Evolutionary conservation across 2,113 vertebrate genomes (phyloP).

Genomic region (Elephas maximus): DNA sequence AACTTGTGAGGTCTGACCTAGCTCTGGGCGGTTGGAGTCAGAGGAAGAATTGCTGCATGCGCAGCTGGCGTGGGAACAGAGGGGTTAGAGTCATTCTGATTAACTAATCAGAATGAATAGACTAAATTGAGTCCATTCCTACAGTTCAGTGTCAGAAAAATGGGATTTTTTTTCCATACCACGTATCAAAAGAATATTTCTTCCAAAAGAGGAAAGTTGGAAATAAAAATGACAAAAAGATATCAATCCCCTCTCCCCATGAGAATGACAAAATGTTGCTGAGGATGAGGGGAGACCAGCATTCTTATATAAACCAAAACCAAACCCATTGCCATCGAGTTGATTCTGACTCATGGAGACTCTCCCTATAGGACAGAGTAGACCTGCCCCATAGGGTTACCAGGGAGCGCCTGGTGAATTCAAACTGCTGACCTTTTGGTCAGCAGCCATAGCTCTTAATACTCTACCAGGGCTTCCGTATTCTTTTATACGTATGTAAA

Average conservation of each 20-base stretch:
- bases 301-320: background rate
- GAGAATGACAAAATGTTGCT: background rate
- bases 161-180: background rate
- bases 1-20: background rate
- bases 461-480: no score
- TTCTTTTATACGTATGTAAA: no score
- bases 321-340: no score
- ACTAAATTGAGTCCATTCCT: background rate
- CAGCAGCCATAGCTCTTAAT: no score
- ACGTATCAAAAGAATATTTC: background rate
- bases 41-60: no score
- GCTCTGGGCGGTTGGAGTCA: background rate
- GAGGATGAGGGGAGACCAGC: background rate
- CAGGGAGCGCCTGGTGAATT: no score
- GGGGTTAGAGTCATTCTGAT: background rate
- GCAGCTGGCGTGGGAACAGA: no score
- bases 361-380: no score
- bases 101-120: no score
- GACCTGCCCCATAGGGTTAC: no score
- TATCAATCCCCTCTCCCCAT: background rate
- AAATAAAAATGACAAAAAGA: constrained; percentile 46
- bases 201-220: constrained; percentile 3
- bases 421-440: no score
- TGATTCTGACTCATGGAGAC: no score
- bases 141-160: background rate